phyloP scores from a whole-genome alignment of 2,113 vertebrate genomes.

The Toxotes jaculatrix region DNA sequence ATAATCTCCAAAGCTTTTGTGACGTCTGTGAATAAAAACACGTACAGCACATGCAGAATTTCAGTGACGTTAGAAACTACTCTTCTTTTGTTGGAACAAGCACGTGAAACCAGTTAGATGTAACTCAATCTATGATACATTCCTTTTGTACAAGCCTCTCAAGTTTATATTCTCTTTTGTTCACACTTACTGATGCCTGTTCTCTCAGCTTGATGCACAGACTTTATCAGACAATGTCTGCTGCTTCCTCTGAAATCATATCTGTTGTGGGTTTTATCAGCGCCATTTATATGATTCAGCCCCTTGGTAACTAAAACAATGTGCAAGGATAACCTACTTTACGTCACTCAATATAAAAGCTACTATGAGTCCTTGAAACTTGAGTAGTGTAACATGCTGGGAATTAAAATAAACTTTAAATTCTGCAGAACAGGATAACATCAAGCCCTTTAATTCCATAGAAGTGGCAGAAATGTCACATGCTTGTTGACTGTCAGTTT shows the following conservation, averaged over 20 bases:
- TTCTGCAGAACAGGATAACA: neutral
- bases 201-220: neutral
- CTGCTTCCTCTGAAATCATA: constrained; percentile 21
- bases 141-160: neutral
- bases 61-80: neutral
- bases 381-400: neutral
- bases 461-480: neutral
- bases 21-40: neutral
- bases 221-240: neutral
- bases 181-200: neutral
- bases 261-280: constrained; percentile 7
- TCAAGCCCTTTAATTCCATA: neutral
- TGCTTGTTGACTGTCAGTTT: neutral
- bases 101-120: neutral
- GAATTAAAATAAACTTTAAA: neutral
- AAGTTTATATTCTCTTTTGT: neutral
- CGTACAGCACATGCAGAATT: neutral
- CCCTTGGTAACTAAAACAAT: constrained; percentile 1
- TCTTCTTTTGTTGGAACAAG: neutral
- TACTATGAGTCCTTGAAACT: neutral
- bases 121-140: neutral
- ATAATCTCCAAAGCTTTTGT: neutral
- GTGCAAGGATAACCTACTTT: neutral
- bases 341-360: neutral
- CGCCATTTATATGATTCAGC: constrained; percentile 17